Evolutionary conservation across 2,888 invertebrate genomes (phyloP), one percentile per base, ranked within the genome.

Genomic region (Dolichomitus sp.): DNA sequence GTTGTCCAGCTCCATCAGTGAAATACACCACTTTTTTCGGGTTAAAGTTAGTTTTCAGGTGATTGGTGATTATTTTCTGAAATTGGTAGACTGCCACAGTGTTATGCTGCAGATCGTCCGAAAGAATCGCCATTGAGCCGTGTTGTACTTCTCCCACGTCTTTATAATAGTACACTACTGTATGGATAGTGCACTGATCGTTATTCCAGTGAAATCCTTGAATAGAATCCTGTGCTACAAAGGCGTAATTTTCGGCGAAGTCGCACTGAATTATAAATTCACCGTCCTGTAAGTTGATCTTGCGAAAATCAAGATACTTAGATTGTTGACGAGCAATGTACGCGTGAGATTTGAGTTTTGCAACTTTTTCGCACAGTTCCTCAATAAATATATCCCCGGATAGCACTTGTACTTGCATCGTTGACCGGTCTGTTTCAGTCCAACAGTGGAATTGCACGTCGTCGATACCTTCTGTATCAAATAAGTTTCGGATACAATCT

Each of bases 91-190:
- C 75, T 4, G 75, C 75, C 27, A 75, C 66, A 5, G 66, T 75
- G 30, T 75, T 66, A 48, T 75, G 75, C 17, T 66, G 33, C 27
- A 75, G 23, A 50, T 66, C 52, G 23, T 75, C 66, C 27, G 75
- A 75, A 65, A 75, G 30, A 45, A 75, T 66, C n/a, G 37, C 75
- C 66, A 75, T 66, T 9, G 65, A 37, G 27, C 63, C 63, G 50
- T 75, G 75, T n/a, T 50, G 6, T 30, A 75, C 7, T 70, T 77
- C 48, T 11, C 57, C 17, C 48, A 14, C 52, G n/a, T 42, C 27
- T 78, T 75, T 85, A 27, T 79, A 84, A 83, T 86, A 86, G 52
- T 72, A 40, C 12, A 73, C 45, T 23, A 73, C 59, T 4, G 57
- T 73, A n/a, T 42, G 30, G 9, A 59, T 61, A 12, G 73, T 59